Conservation (phyloP, 1,140 invertebrate species). For the Drosophila nebulosa region DNA sequence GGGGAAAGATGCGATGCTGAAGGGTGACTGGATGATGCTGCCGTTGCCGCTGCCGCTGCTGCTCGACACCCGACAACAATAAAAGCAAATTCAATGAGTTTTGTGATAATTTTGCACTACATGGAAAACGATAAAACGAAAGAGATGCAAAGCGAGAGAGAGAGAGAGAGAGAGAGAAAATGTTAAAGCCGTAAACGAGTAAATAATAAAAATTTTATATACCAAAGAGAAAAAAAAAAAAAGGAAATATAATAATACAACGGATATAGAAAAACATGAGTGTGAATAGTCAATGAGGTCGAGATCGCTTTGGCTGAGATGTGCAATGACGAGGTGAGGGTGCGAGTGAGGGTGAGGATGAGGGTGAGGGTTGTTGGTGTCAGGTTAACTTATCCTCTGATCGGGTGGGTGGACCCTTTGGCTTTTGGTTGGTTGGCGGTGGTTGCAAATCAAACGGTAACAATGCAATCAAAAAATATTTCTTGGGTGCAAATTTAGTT, state of each 20-base stretch:
- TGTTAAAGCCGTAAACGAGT: constrained; percentile 62
- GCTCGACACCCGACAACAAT: constrained; percentile 59
- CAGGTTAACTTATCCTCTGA: constrained; percentile 12
- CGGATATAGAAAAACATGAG: constrained; percentile 58
- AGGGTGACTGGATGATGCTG: not conserved
- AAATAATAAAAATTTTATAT: constrained; percentile 72
- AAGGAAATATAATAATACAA: constrained; percentile 38
- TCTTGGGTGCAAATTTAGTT: constrained; percentile 75
- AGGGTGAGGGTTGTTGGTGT: constrained; percentile 25
- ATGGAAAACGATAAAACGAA: constrained; percentile 51
- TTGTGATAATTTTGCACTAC: constrained; percentile 73
- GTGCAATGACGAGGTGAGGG: not conserved
- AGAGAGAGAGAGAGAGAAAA: constrained; percentile 3
- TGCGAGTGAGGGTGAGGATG: constrained; percentile 2
- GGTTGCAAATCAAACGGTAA: constrained; percentile 67
- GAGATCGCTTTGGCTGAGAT: constrained; percentile 5
- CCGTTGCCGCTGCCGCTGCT: constrained; percentile 5
- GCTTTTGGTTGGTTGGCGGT: constrained; percentile 12
- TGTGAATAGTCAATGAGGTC: constrained; percentile 76
- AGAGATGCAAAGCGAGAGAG: not conserved
- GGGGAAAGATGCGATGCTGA: no score
- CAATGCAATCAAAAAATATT: constrained; percentile 73
- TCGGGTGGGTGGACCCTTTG: constrained; percentile 17
- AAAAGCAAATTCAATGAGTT: constrained; percentile 78
- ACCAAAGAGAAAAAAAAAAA: constrained; percentile 36